Conservation (phyloP, 2,888 invertebrate genomes). For the Mystacides longicornis region DNA sequence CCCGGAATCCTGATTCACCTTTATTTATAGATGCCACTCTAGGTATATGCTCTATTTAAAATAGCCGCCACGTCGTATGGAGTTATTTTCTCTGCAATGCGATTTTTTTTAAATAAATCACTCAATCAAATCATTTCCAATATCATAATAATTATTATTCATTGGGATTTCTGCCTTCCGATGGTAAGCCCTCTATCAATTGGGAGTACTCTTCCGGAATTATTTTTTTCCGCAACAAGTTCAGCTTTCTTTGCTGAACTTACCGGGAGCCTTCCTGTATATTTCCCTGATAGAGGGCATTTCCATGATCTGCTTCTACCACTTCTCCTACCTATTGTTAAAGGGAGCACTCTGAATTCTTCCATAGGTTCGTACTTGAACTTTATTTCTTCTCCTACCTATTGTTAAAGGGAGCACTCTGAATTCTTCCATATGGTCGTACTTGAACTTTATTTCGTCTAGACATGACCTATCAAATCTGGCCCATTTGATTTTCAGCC, state of each 20-base stretch:
- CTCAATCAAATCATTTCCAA: no score
- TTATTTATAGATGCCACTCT: slow-evolving; percentile 29
- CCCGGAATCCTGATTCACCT: slow-evolving; percentile 31
- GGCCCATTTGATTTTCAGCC: not conserved
- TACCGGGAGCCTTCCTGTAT: not conserved
- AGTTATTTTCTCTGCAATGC: slow-evolving; percentile 27
- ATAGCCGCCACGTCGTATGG: slow-evolving; percentile 30
- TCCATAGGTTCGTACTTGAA: no score
- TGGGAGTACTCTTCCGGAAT: no score
- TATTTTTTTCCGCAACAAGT: no score
- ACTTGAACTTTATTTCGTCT: not conserved
- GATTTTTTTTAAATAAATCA: slow-evolving; percentile 29
- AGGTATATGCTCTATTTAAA: slow-evolving; percentile 25
- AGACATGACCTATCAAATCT: not conserved
- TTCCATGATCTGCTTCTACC: not conserved
- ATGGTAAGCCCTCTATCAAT: no score
- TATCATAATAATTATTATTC: no score
- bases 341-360: not conserved
- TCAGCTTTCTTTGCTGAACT: not conserved
- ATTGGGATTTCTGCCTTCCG: no score
- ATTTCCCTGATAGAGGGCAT: not conserved
- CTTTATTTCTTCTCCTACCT: not conserved
- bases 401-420: not conserved
- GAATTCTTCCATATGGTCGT: not conserved
- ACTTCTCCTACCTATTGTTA: not conserved